Base-by-base conservation (phyloP, 2,113 vertebrate species). In the Phoxinus phoxinus region DNA sequence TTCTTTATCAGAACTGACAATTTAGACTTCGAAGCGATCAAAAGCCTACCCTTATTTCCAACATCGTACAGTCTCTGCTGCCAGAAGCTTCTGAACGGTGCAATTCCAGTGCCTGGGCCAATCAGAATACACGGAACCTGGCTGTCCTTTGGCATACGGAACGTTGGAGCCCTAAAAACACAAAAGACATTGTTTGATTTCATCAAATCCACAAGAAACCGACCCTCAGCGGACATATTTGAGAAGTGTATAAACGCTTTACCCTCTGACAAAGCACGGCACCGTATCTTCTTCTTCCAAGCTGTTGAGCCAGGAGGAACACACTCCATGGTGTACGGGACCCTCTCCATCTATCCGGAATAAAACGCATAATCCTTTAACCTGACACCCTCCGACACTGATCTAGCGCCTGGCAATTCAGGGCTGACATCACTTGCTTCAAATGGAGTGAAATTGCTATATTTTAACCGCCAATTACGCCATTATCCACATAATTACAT, bases 61-160 rank as follows among this genome's bases (percentile, higher is more conserved):
- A 96, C 94, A 83, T 99, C 97, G 21, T 96, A 97, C 0, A 97
- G 95, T 83, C 97, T 95, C 87, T 99, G 97, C 83, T 99, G 97
- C 98, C 98, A 99, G 93, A 99, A 99, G 91, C 98, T 98, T 83
- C 98, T 96, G 95, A 99, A 99, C 0, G 98, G 98, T 19, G 98
- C 98, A 0, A 99, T 99, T 76, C 98, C 98, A 0, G 98, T 99
- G 86, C 98, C 98, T 0, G 98, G 98, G 4, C 97, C 98, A 1
- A 99, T 93, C 87, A 99, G 96, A 92, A 99, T 96, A 88, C 97
- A 99, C 56, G 98, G 98, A 11, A 96, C 96, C 89, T 96, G 95
- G 67, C 95, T 96, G 58, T 98, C 96, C 92, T 94, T 96, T 85
- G 98, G 98, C 93, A 99, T 95, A 71, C 95, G 97, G 95, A 99